These are phyloP conservation scores for Anolis sagrei DNA, from an alignment of 2,113 vertebrate genomes.

Conservation along the genomic window DNA sequence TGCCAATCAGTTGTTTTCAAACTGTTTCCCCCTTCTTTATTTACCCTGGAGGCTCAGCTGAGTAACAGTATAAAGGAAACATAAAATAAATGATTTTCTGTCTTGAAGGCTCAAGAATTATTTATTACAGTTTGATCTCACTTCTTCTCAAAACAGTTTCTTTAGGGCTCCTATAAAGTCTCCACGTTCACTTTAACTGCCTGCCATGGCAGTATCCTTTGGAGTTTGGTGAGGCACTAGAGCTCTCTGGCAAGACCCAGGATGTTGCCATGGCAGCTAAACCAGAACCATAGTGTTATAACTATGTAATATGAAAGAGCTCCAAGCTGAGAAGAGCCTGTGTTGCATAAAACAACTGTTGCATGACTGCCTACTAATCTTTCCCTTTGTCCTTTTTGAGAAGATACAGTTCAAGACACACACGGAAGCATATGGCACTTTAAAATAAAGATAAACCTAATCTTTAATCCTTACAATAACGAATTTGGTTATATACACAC, in stretches of 20 bases:
- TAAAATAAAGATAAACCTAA: neutral
- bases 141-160: neutral
- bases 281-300: too few species aligned
- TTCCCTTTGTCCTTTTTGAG: neutral
- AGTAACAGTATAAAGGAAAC: neutral
- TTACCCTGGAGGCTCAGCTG: neutral
- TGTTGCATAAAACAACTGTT: neutral
- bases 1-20: neutral
- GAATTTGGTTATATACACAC: neutral
- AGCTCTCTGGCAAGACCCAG: too few species aligned
- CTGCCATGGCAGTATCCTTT: too few species aligned
- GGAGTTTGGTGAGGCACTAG: too few species aligned
- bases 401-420: neutral
- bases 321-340: neutral
- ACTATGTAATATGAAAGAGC: too few species aligned
- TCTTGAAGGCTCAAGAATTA: neutral
- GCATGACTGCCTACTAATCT: neutral
- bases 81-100: neutral
- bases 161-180: neutral
- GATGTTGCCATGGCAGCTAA: too few species aligned
- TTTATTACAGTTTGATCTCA: conserved; percentile 7
- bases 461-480: neutral
- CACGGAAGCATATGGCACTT: neutral
- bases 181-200: neutral
- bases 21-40: neutral